Percentiles rank a stretch among this genome's conserved stretches.
Evolutionary conservation across 2,113 vertebrate species (phyloP).

Genomic region (Laticauda laticaudata): DNA sequence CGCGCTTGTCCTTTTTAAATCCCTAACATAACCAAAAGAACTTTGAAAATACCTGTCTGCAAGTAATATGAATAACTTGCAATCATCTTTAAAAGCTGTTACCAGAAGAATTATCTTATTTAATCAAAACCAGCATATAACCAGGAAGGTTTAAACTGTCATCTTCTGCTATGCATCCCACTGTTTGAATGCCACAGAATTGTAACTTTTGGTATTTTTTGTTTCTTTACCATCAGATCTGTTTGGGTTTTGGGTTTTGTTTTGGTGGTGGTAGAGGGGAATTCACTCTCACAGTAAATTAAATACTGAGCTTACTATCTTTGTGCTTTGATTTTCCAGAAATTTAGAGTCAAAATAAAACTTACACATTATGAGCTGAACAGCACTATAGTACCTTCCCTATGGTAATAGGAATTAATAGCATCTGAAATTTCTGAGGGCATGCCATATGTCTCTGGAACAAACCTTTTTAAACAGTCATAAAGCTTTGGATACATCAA

Average conservation of each 20-base stretch:
- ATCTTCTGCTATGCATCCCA: background rate
- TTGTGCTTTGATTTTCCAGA: conserved; percentile 22
- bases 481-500: conserved; percentile 27
- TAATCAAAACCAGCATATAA: background rate
- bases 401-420: conserved; percentile 4
- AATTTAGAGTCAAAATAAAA: conserved; percentile 11
- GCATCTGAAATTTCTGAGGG: conserved; percentile 12
- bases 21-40: background rate
- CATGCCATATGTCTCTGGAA: conserved; percentile 8
- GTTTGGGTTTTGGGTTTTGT: background rate
- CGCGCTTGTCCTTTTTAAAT: background rate
- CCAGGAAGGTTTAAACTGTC: background rate
- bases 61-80: background rate
- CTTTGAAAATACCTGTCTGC: background rate
- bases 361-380: background rate
- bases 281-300: accelerated
- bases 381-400: background rate
- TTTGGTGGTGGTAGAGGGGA: background rate
- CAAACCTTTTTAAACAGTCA: conserved; percentile 27
- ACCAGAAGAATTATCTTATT: background rate
- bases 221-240: background rate
- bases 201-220: background rate
- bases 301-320: background rate
- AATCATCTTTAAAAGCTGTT: background rate
- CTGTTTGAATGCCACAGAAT: background rate